phyloP scores from a whole-genome alignment of 2,797 vertebrate species.

The Spinibarbus caldwelli region DNA sequence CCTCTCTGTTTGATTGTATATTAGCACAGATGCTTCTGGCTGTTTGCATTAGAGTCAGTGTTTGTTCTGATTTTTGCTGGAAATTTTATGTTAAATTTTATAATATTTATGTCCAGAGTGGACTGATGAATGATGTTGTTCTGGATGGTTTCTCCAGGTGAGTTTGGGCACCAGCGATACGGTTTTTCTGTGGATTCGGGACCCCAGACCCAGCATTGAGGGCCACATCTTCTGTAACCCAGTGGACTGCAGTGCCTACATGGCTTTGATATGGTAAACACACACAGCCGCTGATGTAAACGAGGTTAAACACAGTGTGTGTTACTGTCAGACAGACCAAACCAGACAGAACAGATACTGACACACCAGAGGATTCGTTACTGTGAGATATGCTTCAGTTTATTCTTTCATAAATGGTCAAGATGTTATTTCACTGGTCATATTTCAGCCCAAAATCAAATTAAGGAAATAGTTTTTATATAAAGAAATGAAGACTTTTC shows the following conservation, averaged over 20 bases:
- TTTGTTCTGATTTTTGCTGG: no score
- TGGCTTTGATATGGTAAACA: no score
- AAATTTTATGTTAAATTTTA: no score
- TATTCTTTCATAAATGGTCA: neutral
- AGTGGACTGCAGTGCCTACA: slow-evolving; percentile 77
- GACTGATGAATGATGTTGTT: no score
- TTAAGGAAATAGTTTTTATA: no score
- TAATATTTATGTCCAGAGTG: no score
- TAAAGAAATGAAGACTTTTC: no score
- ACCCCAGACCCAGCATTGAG: slow-evolving; percentile 85
- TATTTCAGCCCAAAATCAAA: neutral
- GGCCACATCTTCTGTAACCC: slow-evolving; percentile 96
- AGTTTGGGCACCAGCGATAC: slow-evolving; percentile 97
- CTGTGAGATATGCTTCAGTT: no score
- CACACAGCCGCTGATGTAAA: slow-evolving; percentile 31
- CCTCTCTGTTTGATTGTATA: neutral
- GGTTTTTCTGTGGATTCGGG: slow-evolving; percentile 89
- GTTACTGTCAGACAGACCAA: neutral
- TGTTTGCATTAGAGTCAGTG: neutral
- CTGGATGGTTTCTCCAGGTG: slow-evolving; percentile 78
- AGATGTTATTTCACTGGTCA: neutral
- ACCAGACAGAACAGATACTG: no score
- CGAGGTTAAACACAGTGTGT: no score
- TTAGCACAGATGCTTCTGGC: neutral
- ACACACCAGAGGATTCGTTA: no score